Base-by-base conservation (phyloP, 1,140 invertebrate genomes). In the Megalopta genalis region DNA sequence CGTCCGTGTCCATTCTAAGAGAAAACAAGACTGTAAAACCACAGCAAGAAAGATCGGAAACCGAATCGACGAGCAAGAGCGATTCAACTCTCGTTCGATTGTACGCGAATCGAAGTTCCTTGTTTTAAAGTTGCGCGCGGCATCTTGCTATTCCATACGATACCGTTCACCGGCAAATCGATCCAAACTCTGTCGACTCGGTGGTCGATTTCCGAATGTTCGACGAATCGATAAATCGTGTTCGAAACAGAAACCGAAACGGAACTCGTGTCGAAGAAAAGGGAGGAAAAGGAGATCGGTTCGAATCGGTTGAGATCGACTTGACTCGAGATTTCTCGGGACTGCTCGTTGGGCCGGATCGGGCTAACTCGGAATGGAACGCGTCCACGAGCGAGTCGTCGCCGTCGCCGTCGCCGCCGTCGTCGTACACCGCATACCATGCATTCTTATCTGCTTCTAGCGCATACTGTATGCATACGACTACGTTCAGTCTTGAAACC, bases 1-100 rank as follows among this genome's bases (percentile, higher is more conserved):
- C 93, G 91, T 94, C 94, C 87, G 95, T 91, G 88, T 92, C 91
- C 92, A 93, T 93, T 86, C 93, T 93, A 88, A 57, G 87, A 12
- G 77, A 80, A 57, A 23, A 82, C 37, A 75, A 32, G 32, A 32
- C 32, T 4, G 32, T 32, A 32, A 5, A 42, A 42, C 39, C 6
- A n/a, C n/a, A 9, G 9, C 6, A 9, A 8, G 0, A 42, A 9
- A 7, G 39, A 7, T 42, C 39, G 7, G 7, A 2, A 42, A 42
- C 39, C 39, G 9, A 5, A 5, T 42, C 7, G 39, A 42, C 9
- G 7, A 42, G 39, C 39, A 42, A 42, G 2, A 7, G 39, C 7
- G 9, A n/a, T n/a, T n/a, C n/a, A n/a, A n/a, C n/a, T 46, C 12
- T 10, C 16, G 64, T 54, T 64, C 46, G 27, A 2, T 54, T 32